phyloP scores from a whole-genome alignment of 2,797 vertebrate species.

The Fistularia tabacaria region DNA sequence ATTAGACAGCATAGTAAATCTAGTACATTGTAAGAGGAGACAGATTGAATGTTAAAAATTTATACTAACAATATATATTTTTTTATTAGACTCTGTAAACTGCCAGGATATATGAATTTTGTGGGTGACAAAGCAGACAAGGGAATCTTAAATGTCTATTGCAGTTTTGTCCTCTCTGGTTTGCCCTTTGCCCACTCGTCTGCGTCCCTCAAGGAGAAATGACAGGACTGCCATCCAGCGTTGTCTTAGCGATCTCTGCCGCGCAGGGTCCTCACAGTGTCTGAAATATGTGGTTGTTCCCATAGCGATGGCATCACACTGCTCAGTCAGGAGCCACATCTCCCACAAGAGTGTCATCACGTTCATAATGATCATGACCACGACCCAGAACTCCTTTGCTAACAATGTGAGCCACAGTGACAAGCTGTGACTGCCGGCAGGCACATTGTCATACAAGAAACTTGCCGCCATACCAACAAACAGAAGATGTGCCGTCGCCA shows the following conservation, averaged over 20 bases:
- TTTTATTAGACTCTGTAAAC: constrained; percentile 13
- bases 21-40: no score
- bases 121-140: not conserved
- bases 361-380: constrained; percentile 70
- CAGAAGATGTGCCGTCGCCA: constrained; percentile 70
- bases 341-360: constrained; percentile 73
- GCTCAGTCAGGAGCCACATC: constrained; percentile 73
- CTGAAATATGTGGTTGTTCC: constrained; percentile 75
- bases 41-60: no score
- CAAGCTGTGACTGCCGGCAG: constrained; percentile 10
- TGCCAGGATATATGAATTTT: not conserved
- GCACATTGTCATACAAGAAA: constrained; percentile 58
- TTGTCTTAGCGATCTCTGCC: constrained; percentile 51
- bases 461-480: constrained; percentile 60
- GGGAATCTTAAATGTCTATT: constrained; percentile 64
- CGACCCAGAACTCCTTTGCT: constrained; percentile 74
- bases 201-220: constrained; percentile 72
- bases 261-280: constrained; percentile 30
- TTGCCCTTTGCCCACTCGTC: constrained; percentile 26
- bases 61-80: no score
- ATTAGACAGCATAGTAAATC: no score
- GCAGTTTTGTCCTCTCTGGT: constrained; percentile 38
- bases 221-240: constrained; percentile 56
- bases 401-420: constrained; percentile 47
- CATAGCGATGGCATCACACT: constrained; percentile 69